Conservation (phyloP, 1,140 invertebrate species). For the Diabrotica virgifera region DNA sequence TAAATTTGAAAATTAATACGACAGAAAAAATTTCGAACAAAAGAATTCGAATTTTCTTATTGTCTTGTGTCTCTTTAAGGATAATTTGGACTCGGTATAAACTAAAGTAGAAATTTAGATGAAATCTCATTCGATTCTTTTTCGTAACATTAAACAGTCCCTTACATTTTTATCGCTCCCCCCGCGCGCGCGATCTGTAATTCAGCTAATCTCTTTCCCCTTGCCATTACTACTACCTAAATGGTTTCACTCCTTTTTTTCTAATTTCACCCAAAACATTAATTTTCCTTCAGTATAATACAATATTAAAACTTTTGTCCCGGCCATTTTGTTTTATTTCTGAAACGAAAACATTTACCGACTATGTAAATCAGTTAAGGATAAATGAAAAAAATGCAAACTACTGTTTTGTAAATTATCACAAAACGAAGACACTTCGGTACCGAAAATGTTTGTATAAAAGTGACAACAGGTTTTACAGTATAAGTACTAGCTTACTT, state of each 20-base stretch:
- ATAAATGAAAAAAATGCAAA: neutral
- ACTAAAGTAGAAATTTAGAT: constrained; percentile 1
- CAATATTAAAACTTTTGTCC: neutral
- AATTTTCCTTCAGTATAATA: neutral
- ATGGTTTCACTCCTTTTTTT: neutral
- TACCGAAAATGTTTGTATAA: too few species aligned
- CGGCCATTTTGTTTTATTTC: neutral
- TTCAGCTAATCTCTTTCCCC: neutral
- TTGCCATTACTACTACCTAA: neutral
- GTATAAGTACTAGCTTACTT: too few species aligned
- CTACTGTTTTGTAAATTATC: too few species aligned
- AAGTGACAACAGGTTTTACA: too few species aligned
- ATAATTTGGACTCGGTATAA: neutral
- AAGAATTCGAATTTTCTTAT: too few species aligned
- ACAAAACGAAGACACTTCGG: too few species aligned
- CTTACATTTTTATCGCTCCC: constrained; percentile 2
- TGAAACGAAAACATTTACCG: neutral
- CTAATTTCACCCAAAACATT: neutral
- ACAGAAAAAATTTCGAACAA: too few species aligned
- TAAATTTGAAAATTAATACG: too few species aligned
- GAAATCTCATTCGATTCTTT: constrained; percentile 2
- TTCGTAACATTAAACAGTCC: constrained; percentile 2
- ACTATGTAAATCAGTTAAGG: neutral
- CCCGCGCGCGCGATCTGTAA: neutral
- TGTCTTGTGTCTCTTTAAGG: neutral